phyloP scores from a whole-genome alignment of 2,797 vertebrate genomes.

The Falco peregrinus region DNA sequence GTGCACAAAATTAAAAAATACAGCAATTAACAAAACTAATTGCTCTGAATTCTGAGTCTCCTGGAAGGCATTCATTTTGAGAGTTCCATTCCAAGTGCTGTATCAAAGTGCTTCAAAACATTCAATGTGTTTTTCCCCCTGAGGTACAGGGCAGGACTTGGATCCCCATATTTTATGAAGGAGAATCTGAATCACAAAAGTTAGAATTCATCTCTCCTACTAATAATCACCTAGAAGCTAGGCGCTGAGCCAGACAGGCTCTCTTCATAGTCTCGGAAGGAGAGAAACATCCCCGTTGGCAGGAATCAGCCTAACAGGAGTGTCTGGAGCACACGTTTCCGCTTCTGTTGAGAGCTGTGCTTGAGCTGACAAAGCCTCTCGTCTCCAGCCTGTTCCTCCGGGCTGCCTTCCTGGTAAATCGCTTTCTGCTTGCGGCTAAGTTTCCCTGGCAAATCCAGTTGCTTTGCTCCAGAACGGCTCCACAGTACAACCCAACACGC shows the following conservation, averaged over 20 bases:
- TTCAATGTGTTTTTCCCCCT: conserved; percentile 3
- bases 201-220: background rate
- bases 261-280: background rate
- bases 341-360: background rate
- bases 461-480: background rate
- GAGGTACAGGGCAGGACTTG: background rate
- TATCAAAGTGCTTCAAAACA: background rate
- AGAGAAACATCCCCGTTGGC: background rate
- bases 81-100: background rate
- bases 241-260: background rate
- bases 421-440: background rate
- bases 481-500: background rate
- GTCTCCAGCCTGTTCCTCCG: background rate
- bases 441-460: background rate
- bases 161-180: background rate
- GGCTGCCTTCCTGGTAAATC: background rate
- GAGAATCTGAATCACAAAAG: background rate
- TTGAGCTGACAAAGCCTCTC: background rate
- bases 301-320: background rate
- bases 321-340: background rate
- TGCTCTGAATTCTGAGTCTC: conserved; percentile 2
- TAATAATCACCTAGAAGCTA: background rate
- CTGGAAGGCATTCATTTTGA: conserved; percentile 23
- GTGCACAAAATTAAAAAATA: background rate
- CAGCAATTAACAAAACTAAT: conserved; percentile 40